Base-by-base conservation (phyloP, 2,888 invertebrate species). In the Agrilus cyanescens region DNA sequence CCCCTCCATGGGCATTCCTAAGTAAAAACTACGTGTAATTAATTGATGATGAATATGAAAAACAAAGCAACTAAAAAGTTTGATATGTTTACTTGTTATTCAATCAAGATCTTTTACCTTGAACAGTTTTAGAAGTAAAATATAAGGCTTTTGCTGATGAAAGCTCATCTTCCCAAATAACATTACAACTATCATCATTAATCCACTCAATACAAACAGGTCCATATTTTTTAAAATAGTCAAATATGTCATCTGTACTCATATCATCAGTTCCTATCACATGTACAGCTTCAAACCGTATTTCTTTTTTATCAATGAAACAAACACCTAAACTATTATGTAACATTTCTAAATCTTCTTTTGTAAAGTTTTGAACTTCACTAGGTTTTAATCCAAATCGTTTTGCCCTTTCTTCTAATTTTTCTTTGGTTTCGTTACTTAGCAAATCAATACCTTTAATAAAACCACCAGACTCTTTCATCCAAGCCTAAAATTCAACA, bases 181-280 rank as follows among this genome's bases (percentile, higher is more conserved):
- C 72, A 61, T 80, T 81, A 80, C 88, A 89, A 54, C 83, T 82
- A 51, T 73, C 68, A 58, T 85, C 82, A 67, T 82, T 81, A 45
- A 88, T 76, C 85, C 86, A 87, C 66, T 89, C 88, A 39, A 89
- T 72, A 8, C 78, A 78, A 10, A 77, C 68, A n/a, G 89, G 86
- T 40, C 77, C 78, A 62, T 80, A 85, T 51, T 81, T 80, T 60
- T 76, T 73, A 59, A 89, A 82, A 65, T 87, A 88, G 51, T 78
- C 75, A 60, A 87, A 82, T 38, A 89, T 75, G 61, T 89, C 86
- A 59, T 79, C 76, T 3, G 85, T 83, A 52, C 74, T 80, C 72
- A 89, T 77, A 30, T 82, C 76, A 53, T 82, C 75, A 1, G 82
- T 77, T 38, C 88, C 88, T 58, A 78, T 69, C 59, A 89, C 69